Evolutionary conservation across 1,140 invertebrate genomes (phyloP).

Genomic region (Luehdorfia chinensis): DNA sequence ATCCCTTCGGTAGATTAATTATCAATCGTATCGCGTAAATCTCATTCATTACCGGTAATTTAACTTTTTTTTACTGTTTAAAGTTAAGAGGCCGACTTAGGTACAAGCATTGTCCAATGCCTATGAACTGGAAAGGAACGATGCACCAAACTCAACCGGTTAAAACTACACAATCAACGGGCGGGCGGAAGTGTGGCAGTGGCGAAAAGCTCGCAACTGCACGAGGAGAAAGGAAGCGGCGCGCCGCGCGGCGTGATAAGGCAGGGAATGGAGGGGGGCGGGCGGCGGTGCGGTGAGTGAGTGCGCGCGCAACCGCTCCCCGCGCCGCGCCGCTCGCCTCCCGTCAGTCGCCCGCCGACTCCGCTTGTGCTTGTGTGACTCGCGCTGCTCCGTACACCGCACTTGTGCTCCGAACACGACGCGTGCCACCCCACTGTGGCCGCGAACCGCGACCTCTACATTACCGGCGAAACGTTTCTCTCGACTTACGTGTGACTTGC

Average conservation of each 20-base stretch:
- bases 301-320: constrained; percentile 58
- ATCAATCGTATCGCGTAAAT: no score
- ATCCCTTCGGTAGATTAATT: no score
- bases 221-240: constrained; percentile 74
- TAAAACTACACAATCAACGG: constrained; percentile 65
- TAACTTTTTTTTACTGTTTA: no score
- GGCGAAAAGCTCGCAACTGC: constrained; percentile 74
- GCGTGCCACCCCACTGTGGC: constrained; percentile 70
- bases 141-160: constrained; percentile 54
- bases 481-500: constrained; percentile 69
- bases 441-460: constrained; percentile 71
- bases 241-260: constrained; percentile 71
- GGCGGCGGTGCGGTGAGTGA: constrained; percentile 41
- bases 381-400: constrained; percentile 72
- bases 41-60: no score
- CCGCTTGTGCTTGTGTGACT: constrained; percentile 74
- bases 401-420: constrained; percentile 73
- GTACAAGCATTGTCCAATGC: no score
- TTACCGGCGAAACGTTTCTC: constrained; percentile 71
- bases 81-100: no score
- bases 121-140: constrained; percentile 19
- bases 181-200: constrained; percentile 72
- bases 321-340: constrained; percentile 53
- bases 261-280: constrained; percentile 55
- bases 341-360: constrained; percentile 71